Base-by-base conservation (phyloP, 1,140 invertebrate genomes). In the Antheraea mylitta region DNA sequence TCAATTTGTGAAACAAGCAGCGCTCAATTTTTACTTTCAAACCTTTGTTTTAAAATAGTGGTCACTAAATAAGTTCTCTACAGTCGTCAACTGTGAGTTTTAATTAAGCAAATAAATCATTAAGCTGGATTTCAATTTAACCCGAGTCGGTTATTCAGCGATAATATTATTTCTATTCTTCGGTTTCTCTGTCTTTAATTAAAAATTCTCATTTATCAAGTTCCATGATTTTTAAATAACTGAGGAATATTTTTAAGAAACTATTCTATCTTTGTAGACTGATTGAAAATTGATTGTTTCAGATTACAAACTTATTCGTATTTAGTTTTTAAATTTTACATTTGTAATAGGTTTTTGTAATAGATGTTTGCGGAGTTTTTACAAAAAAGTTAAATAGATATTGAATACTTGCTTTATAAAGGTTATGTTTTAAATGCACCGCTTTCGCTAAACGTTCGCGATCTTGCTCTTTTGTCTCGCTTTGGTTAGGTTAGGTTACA, bases 201-300 rank as follows among this genome's bases (percentile, higher is more conserved):
- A 74, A 74, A 74, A 72, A 72, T 67, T 72, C 67, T 62, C 63
- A 67, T 58, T 66, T 68, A 70, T 62, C 69, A 67, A 66, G 65
- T 67, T 64, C 53, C 67, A 68, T 63, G 65, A 62, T 37, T 53
- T 58, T 72, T 68, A 63, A 58, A 11, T 69, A n/a, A 2, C 45
- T 53, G 16, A 53, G 45, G 45, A 13, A 53, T 13, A 11, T 13
- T 16, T 53, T 0, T 11, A 53, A 53, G 45, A 53, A 16, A 53
- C 1, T 13, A 2, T 53, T 53, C 16, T 53, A 53, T 53, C 45
- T 53, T 16, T n/a, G 5, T 1, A 53, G 5, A 53, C 5, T 68
- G 2, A 53, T 13, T 16, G 45, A 53, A 16, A n/a, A 53, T 53
- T 1, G 45, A 53, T 53, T 53, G 45, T 53, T 53, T 53, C 13